Evolutionary conservation across 1,140 invertebrate species (phyloP).

Genomic region (Leptinotarsa texana): DNA sequence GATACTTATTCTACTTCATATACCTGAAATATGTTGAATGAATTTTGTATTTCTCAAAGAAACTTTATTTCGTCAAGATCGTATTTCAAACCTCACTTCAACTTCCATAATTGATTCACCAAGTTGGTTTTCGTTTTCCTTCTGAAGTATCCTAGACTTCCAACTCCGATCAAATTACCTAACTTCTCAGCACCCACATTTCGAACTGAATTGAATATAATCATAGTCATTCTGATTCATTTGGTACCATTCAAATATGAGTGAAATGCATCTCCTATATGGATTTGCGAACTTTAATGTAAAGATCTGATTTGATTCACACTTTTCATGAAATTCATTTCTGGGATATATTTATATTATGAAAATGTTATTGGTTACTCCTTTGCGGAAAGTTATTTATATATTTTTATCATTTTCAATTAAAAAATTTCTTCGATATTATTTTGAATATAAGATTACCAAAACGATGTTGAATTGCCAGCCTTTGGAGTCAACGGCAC

Average conservation of each 20-base stretch:
- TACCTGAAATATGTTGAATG: background rate
- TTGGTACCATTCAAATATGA: background rate
- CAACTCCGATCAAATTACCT: background rate
- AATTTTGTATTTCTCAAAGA: background rate
- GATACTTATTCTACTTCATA: too few relatives aligned
- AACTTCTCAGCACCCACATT: background rate
- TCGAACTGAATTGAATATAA: background rate
- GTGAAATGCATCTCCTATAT: background rate
- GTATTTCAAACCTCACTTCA: background rate
- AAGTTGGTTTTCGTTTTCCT: background rate
- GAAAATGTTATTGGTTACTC: too few relatives aligned
- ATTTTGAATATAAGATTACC: too few relatives aligned
- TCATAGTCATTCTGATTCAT: background rate
- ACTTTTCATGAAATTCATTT: background rate
- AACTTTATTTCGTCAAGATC: background rate
- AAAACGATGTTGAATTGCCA: too few relatives aligned
- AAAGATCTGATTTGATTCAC: background rate
- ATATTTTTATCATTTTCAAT: too few relatives aligned
- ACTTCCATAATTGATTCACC: background rate
- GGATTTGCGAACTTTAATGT: background rate
- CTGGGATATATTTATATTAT: too few relatives aligned
- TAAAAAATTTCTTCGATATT: too few relatives aligned
- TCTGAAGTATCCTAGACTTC: background rate
- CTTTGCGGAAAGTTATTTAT: too few relatives aligned
- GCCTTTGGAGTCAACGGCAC: too few relatives aligned